phyloP scores from a whole-genome alignment of 1,140 invertebrate species.

The Amphibalanus amphitrite region DNA sequence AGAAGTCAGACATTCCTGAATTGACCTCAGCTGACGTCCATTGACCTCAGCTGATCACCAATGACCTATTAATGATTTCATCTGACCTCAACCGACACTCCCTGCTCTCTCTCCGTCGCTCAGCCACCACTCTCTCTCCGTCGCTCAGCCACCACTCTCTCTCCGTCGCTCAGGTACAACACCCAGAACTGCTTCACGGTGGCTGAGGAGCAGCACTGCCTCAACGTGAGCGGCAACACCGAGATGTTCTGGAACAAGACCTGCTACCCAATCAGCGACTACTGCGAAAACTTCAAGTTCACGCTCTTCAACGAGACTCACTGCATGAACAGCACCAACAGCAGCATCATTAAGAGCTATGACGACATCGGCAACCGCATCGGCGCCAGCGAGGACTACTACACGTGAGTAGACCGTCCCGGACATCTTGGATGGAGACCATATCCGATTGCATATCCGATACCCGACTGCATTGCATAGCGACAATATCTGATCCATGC shows the following conservation, averaged over 20 bases:
- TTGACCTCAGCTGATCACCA: too few species aligned
- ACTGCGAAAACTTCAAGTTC: conserved; percentile 73
- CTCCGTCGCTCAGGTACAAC: background rate
- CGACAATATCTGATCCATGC: too few species aligned
- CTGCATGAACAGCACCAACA: conserved; percentile 7
- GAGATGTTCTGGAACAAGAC: conserved; percentile 11
- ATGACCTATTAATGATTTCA: too few species aligned
- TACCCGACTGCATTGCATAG: too few species aligned
- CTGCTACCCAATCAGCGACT: conserved; percentile 8
- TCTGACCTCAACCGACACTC: too few species aligned
- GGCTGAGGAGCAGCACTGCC: background rate
- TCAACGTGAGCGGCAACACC: background rate
- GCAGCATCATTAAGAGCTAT: conserved; percentile 14
- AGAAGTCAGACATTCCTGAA: too few species aligned
- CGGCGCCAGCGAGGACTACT: conserved; percentile 73
- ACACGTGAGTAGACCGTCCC: conserved; percentile 75
- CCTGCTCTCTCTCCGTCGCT: too few species aligned
- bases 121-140: too few species aligned
- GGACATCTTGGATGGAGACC: too few species aligned
- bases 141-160: too few species aligned
- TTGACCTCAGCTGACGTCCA: too few species aligned
- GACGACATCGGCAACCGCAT: conserved; percentile 30
- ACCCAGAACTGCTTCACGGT: background rate
- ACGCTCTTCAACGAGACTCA: conserved; percentile 32
- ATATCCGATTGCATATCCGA: too few species aligned